Evolutionary conservation across 2,113 vertebrate genomes (phyloP).

Genomic region (Serinus canaria): DNA sequence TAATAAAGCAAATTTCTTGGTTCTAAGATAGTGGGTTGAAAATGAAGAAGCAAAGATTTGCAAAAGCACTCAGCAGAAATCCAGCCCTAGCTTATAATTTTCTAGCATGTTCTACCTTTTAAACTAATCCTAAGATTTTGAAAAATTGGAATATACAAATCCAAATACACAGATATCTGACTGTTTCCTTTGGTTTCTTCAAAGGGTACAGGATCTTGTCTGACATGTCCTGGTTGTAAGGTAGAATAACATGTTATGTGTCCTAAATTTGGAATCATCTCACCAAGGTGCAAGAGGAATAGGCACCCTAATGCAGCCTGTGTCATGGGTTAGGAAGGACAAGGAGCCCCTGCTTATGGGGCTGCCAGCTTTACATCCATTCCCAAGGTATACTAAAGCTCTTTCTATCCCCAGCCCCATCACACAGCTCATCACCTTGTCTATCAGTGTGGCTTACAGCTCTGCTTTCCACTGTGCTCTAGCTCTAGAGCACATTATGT

Average conservation of each 20-base stretch:
- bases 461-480: not conserved
- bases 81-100: not conserved
- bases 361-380: not conserved
- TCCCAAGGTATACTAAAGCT: not conserved
- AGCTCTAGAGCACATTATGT: not conserved
- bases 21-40: not conserved
- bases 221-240: not conserved
- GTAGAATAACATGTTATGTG: not conserved
- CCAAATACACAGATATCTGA: not conserved
- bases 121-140: not conserved
- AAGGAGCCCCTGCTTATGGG: not conserved
- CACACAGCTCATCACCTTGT: not conserved
- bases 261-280: not conserved
- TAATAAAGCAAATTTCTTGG: not conserved
- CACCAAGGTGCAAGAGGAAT: not conserved
- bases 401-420: not conserved
- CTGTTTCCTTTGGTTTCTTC: not conserved
- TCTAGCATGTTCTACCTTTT: not conserved
- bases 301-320: not conserved
- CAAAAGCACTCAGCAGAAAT: not conserved
- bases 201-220: not conserved
- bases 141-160: not conserved
- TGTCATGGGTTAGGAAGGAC: not conserved
- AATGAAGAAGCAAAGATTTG: not conserved
- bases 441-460: not conserved